phyloP scores from a whole-genome alignment of 2,113 vertebrate genomes.

The Chascanopsetta lugubris region DNA sequence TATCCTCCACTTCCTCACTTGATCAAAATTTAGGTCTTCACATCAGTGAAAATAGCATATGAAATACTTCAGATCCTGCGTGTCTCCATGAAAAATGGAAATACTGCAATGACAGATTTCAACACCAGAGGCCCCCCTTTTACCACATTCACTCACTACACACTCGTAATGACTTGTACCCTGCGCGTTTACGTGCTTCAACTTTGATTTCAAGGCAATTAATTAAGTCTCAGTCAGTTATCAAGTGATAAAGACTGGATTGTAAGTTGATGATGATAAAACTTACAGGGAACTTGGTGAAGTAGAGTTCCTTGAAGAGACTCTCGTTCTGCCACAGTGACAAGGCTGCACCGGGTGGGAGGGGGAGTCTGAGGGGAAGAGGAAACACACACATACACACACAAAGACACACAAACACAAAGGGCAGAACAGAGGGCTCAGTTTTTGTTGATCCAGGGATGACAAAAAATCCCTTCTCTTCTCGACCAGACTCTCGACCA shows the following conservation, averaged over 20 bases:
- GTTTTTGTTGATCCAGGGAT: slow-evolving; percentile 37
- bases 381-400: slow-evolving; percentile 1
- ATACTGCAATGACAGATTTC: not conserved
- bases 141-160: not conserved
- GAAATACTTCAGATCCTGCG: not conserved
- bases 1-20: too few relatives aligned
- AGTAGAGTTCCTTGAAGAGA: slow-evolving; percentile 90
- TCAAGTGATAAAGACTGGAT: not conserved
- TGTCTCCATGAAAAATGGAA: too few relatives aligned
- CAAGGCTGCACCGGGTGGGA: slow-evolving; percentile 91
- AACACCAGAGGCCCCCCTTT: slow-evolving; percentile 65
- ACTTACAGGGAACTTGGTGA: slow-evolving; percentile 93
- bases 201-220: not conserved
- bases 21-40: too few relatives aligned
- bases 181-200: not conserved
- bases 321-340: slow-evolving; percentile 93
- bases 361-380: slow-evolving; percentile 83
- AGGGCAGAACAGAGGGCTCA: not conserved
- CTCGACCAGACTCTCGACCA: not conserved
- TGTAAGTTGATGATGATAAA: not conserved
- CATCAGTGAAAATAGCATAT: not conserved
- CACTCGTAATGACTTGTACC: too few relatives aligned
- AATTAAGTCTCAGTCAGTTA: too few relatives aligned
- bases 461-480: slow-evolving; percentile 21
- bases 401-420: slow-evolving; percentile 1